phyloP scores from a whole-genome alignment of 2,797 vertebrate genomes.

The Aldrovandia affinis region DNA sequence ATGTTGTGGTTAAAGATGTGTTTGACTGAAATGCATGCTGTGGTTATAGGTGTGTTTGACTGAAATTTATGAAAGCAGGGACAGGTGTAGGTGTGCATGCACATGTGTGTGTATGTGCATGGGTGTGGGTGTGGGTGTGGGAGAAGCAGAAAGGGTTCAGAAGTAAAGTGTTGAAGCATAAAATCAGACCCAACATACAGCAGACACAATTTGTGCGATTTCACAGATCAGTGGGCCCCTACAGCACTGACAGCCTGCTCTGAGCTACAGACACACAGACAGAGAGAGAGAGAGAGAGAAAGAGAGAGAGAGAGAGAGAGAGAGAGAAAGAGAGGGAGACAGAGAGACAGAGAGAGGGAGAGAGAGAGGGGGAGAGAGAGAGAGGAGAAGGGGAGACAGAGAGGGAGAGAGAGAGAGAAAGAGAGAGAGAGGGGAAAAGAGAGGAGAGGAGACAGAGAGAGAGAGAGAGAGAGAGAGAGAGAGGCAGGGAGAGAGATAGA shows the following conservation, averaged over 20 bases:
- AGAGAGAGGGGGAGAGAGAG: not conserved
- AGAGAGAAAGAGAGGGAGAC: not conserved
- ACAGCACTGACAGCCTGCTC: conserved; percentile 30
- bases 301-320: too few species aligned
- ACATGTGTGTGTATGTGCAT: conserved; percentile 9
- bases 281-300: not conserved
- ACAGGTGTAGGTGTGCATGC: not conserved
- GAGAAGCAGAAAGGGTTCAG: not conserved
- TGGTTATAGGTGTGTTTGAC: not conserved
- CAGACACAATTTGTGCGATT: conserved; percentile 38
- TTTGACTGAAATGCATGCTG: not conserved
- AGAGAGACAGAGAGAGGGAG: not conserved
- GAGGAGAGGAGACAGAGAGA: not conserved
- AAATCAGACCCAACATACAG: conserved; percentile 25
- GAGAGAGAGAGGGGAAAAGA: not conserved
- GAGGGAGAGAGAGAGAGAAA: not conserved
- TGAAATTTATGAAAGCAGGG: not conserved
- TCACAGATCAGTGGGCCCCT: conserved; percentile 32
- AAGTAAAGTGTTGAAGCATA: conserved; percentile 36
- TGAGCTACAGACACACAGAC: not conserved
- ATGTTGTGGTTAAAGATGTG: not conserved
- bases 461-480: too few species aligned
- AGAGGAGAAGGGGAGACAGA: not conserved
- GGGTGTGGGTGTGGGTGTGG: not conserved
- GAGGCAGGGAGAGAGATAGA: too few species aligned